These are phyloP conservation scores for Kryphioiulus occultus DNA, from an alignment of 2,888 invertebrate species.

Conservation along the genomic window DNA sequence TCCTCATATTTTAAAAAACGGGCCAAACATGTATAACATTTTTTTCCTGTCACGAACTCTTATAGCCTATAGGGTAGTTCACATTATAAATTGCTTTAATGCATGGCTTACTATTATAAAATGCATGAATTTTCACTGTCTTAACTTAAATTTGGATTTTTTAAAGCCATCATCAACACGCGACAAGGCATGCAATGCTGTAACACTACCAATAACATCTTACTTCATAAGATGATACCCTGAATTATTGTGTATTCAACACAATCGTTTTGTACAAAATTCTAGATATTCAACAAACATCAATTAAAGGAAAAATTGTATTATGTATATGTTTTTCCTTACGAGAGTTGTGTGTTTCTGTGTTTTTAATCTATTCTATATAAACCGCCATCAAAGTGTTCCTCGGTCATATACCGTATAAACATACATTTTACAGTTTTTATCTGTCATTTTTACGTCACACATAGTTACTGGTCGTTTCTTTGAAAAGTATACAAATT, in stretches of 20 bases:
- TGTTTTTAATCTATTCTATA: background rate
- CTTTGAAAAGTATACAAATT: background rate
- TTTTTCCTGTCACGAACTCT: background rate
- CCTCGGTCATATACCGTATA: background rate
- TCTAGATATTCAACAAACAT: too few species aligned
- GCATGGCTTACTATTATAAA: background rate
- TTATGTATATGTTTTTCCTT: background rate
- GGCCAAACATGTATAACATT: background rate
- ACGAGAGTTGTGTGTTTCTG: background rate
- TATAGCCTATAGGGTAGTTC: background rate
- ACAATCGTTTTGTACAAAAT: background rate
- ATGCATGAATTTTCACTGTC: too few species aligned
- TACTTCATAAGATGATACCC: background rate
- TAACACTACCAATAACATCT: background rate
- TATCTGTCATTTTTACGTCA: background rate
- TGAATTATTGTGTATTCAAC: background rate
- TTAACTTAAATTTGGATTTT: too few species aligned
- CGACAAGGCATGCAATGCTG: too few species aligned
- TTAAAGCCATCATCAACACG: too few species aligned
- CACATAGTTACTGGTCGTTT: background rate
- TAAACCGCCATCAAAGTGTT: conserved; percentile 28
- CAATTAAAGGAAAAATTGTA: background rate
- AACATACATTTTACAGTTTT: background rate
- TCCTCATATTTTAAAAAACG: background rate
- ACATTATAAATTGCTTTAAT: background rate